Percentiles rank a stretch among this genome's conserved stretches.
Conservation (phyloP, 1,140 invertebrate species). For the Drosophila trapezifrons region DNA sequence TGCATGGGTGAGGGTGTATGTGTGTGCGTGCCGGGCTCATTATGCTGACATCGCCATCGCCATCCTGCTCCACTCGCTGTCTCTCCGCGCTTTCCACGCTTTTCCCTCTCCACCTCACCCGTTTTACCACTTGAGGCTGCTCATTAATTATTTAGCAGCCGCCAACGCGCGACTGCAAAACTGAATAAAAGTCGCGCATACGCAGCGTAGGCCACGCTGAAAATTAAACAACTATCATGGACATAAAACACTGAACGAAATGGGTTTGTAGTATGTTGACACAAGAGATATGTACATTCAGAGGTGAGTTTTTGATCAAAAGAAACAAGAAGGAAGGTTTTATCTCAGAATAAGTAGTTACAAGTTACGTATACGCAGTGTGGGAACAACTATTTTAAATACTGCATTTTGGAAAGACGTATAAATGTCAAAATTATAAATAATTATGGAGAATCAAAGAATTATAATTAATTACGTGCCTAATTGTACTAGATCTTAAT, state of each 20-base stretch:
- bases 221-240: constrained; percentile 61
- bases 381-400: not conserved
- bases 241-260: constrained; percentile 16
- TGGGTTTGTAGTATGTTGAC: not conserved
- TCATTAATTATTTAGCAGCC: constrained; percentile 78
- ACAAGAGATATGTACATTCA: not conserved
- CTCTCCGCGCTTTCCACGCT: not conserved
- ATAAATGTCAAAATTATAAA: too few relatives aligned
- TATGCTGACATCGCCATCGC: constrained; percentile 63
- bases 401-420: not conserved
- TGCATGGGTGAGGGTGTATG: constrained; percentile 16
- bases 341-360: not conserved
- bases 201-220: constrained; percentile 60
- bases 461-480: too few relatives aligned
- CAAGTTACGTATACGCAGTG: constrained; percentile 4
- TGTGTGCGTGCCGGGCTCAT: constrained; percentile 52
- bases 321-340: not conserved
- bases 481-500: too few relatives aligned
- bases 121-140: constrained; percentile 55
- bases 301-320: too few relatives aligned
- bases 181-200: constrained; percentile 73
- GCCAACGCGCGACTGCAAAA: constrained; percentile 62
- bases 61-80: constrained; percentile 27
- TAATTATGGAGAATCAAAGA: too few relatives aligned
- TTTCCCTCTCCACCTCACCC: not conserved